These are phyloP conservation scores for Digitonthophagus gazella DNA, from an alignment of 2,888 invertebrate species.

Conservation along the genomic window DNA sequence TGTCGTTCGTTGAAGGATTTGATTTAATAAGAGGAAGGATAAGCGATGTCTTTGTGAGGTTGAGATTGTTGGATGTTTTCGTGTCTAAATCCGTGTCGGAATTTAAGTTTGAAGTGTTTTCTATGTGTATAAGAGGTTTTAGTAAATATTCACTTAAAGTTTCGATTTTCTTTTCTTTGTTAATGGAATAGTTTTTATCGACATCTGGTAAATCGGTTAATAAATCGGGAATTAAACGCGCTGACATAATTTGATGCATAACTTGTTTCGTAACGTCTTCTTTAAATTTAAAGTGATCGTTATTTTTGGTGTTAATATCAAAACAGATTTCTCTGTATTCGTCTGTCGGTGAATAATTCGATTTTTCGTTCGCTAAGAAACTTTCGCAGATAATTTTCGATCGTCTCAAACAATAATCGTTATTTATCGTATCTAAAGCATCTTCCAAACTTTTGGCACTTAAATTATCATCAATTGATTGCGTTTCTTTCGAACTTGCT, in stretches of 20 bases:
- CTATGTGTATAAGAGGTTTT: not conserved
- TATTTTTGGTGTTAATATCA: not conserved
- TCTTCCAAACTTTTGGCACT: slow-evolving; percentile 17
- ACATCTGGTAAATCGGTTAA: not conserved
- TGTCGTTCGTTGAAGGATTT: not conserved
- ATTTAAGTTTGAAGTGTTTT: no score
- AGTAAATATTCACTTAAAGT: not conserved
- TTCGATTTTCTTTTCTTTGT: not conserved
- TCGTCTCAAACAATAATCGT: slow-evolving; percentile 19
- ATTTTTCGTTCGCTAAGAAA: slow-evolving; percentile 22
- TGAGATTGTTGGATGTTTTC: not conserved
- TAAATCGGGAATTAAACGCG: not conserved
- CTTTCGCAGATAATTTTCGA: slow-evolving; percentile 18
- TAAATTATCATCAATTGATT: slow-evolving; percentile 3
- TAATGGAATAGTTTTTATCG: not conserved
- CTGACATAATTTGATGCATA: not conserved
- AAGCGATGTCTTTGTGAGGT: not conserved
- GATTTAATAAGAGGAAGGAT: not conserved
- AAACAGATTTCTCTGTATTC: slow-evolving; percentile 4
- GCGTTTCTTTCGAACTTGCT: slow-evolving; percentile 3
- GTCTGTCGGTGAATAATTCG: slow-evolving; percentile 11
- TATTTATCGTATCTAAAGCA: slow-evolving; percentile 15
- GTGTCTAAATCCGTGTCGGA: not conserved
- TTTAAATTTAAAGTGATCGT: no score
- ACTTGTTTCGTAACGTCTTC: not conserved